These are phyloP conservation scores for Vombatus ursinus DNA, from an alignment of 2,113 vertebrate genomes.

Conservation along the genomic window DNA sequence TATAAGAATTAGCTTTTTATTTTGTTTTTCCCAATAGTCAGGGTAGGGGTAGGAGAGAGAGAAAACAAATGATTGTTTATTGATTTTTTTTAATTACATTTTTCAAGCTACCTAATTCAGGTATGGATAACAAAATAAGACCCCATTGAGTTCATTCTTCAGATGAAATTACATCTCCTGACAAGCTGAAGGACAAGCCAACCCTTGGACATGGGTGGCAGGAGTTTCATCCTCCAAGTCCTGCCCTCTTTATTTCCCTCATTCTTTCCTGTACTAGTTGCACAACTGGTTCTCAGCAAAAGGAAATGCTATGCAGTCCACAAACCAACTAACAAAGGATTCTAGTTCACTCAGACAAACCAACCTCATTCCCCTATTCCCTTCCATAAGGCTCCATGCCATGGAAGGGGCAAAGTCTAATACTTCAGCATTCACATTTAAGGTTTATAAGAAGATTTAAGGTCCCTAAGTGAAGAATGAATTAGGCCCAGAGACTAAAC, in stretches of 20 bases:
- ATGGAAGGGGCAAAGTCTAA: background rate
- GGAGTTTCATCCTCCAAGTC: background rate
- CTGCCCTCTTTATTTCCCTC: background rate
- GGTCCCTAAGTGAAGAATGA: background rate
- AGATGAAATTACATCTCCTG: background rate
- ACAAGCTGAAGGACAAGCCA: background rate
- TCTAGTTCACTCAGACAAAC: background rate
- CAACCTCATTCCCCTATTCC: no score
- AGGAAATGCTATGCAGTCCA: background rate
- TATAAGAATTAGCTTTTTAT: no score
- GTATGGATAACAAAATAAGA: background rate
- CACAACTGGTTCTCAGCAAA: background rate
- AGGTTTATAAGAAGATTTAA: background rate
- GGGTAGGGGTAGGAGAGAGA: no score
- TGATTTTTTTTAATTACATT: no score
- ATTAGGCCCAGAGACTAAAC: background rate
- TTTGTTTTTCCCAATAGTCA: no score
- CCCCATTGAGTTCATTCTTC: background rate
- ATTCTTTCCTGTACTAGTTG: background rate
- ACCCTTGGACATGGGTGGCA: background rate
- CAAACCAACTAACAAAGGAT: background rate
- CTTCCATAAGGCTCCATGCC: background rate
- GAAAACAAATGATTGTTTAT: no score
- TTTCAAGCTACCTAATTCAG: background rate
- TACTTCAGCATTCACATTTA: background rate